Percentiles rank a stretch among this genome's conserved stretches.
phyloP scores from a whole-genome alignment of 2,797 vertebrate species.

The Momotus momota region DNA sequence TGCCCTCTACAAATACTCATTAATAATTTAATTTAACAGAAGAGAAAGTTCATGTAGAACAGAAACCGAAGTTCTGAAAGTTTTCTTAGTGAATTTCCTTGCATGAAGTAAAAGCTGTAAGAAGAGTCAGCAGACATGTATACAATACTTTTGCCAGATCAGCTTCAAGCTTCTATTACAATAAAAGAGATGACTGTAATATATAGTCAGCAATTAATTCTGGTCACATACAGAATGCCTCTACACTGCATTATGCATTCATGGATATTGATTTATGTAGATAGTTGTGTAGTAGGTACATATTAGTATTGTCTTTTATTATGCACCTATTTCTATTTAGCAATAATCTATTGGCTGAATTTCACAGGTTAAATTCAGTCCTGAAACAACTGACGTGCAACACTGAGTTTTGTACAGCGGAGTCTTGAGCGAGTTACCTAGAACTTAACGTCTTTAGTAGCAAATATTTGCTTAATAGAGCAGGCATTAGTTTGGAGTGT shows the following conservation, averaged over 20 bases:
- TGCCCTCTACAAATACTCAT: background rate
- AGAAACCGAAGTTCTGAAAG: background rate
- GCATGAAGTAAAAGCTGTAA: background rate
- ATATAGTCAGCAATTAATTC: background rate
- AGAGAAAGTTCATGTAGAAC: background rate
- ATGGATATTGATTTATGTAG: background rate
- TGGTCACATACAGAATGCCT: background rate
- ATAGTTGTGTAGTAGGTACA: background rate
- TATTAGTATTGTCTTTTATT: background rate
- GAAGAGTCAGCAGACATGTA: background rate
- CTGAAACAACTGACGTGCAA: background rate
- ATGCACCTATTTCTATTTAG: background rate
- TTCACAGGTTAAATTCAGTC: background rate
- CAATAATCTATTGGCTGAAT: background rate
- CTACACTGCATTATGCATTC: background rate
- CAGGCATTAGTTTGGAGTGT: background rate
- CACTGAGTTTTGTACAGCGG: background rate
- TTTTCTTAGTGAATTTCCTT: background rate
- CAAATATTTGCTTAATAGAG: background rate
- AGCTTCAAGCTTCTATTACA: background rate
- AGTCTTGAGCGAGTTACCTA: background rate
- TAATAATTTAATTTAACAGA: background rate
- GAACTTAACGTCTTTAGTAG: background rate
- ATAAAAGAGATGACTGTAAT: background rate
- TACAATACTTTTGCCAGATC: background rate